Evolutionary conservation across 2,888 invertebrate genomes (phyloP), one percentile per base, ranked within the genome.

Genomic region (Erannis defoliaria): DNA sequence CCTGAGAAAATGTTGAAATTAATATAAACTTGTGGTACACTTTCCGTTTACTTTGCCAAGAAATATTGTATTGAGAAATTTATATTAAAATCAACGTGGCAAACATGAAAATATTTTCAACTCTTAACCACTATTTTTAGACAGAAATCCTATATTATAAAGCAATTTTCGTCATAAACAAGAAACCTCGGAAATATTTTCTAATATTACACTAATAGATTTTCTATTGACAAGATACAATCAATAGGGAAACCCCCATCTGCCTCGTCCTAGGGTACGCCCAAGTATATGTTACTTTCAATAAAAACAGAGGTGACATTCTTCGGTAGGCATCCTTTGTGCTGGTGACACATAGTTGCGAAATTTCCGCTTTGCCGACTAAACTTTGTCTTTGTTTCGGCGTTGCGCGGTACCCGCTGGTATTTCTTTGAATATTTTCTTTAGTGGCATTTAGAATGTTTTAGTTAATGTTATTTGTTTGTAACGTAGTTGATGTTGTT

Each of bases 301-400:
- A 72, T 74, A 74, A 75, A 74, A 76, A 77, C 77, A 70, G 68
- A 72, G 68, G 76, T 70, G 67, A 65, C 74, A 78, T 78, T 75
- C 76, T 72, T 66, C 65, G 37, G 43, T 50, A 58, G 70, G 72
- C 74, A 78, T 74, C 77, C 77, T 79, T 79, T 79, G 61, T 76
- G 72, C 65, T 66, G 62, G 60, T 73, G 76, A 68, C 71, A 74
- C 78, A 80, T 80, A 80, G 78, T 83, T 81, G 64, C 54, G 53
- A 73, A 78, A 77, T 80, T 78, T 74, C 70, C 57, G 69, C 73
- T 73, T 76, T 72, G 66, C 67, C 64, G 40, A 56, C 55, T 26
- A 53, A 56, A 62, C 48, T 53, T 53, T 53, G 56, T 16, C 42
- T 42, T 48, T 54, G 53, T 48, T 29, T 43, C 21, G 26, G 38